Base-by-base conservation (phyloP, 2,797 vertebrate species). In the Tragelaphus eurycerus region DNA sequence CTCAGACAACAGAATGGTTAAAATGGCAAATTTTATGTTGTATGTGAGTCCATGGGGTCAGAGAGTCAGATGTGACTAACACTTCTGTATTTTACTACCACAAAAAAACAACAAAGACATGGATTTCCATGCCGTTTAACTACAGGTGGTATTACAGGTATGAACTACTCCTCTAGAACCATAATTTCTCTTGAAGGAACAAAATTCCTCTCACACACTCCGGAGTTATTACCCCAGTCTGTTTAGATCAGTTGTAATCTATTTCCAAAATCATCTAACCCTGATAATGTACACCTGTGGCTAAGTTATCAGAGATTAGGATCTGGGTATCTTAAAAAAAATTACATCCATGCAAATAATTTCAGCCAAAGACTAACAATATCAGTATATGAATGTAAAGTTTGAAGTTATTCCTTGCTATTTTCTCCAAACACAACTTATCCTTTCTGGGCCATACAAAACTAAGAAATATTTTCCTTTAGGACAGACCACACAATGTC, bases 191-290 rank as follows among this genome's bases (percentile, higher is more conserved):
- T 54, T 48, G 57, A 82, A 90, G 78, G 83, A 84, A 84, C 38
- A 84, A 52, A 79, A n/a, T 54, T 74, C 86, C 38, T 88, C 43
- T 86, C 60, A 86, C 13, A 78, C 8, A 50, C 6, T 13, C 48
- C 4, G 2, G 38, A 25, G 27, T 85, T 92, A 84, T n/a, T 38
- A 79, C 23, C 50, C 23, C 76, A 83, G 46, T 71, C 55, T 71
- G 23, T 64, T 92, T 94, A 59, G 48, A 67, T 43, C 13, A 92
- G 50, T 50, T 87, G 34, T 34, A 59, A 31, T 79, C 48, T 62
- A 29, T 92, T 89, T 94, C 52, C 46, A 79, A 97, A 96, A 78
- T 90, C 62, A 84, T 25, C 74, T 86, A 76, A 84, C 29, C 46
- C 86, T 79, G 59, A 92, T 34, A 86, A 67, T 17, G 16, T 59